These are phyloP conservation scores for Sycobia sp. DNA, from an alignment of 1,140 invertebrate genomes.

Conservation along the genomic window DNA sequence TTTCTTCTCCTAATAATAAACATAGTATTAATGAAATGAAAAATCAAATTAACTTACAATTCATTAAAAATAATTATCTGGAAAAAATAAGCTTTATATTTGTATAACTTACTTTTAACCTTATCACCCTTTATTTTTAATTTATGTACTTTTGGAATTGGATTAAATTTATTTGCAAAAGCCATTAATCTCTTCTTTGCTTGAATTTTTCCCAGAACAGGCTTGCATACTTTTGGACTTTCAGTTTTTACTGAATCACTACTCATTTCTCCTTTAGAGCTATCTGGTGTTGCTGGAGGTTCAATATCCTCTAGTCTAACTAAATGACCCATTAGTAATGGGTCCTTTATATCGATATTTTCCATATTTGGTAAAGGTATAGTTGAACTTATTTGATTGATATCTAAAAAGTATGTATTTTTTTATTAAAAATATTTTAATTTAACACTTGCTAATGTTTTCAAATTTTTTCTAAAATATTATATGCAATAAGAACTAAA, in stretches of 20 bases:
- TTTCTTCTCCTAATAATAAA: slow-evolving; percentile 43
- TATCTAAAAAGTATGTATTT: slow-evolving; percentile 18
- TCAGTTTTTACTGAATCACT: slow-evolving; percentile 44
- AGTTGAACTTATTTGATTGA: neutral
- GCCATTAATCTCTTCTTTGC: slow-evolving; percentile 61
- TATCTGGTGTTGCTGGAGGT: slow-evolving; percentile 51
- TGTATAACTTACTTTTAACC: slow-evolving; percentile 42
- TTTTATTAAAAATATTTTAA: too few relatives aligned
- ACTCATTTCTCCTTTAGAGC: slow-evolving; percentile 42
- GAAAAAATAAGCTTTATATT: slow-evolving; percentile 12
- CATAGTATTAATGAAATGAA: slow-evolving; percentile 2
- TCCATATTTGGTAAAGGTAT: slow-evolving; percentile 30
- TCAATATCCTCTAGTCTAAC: slow-evolving; percentile 48
- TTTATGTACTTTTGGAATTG: slow-evolving; percentile 42
- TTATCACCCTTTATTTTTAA: slow-evolving; percentile 38
- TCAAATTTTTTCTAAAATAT: too few relatives aligned
- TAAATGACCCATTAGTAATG: slow-evolving; percentile 23
- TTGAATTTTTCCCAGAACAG: slow-evolving; percentile 58
- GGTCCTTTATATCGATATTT: slow-evolving; percentile 27
- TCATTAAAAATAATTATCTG: slow-evolving; percentile 3
- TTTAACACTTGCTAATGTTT: too few relatives aligned
- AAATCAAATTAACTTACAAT: neutral
- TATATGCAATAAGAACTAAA: too few relatives aligned
- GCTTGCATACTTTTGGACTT: slow-evolving; percentile 53
- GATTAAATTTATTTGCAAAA: slow-evolving; percentile 57